These are phyloP conservation scores for Leptarthrus brevirostris DNA, from an alignment of 2,888 invertebrate genomes.

Conservation along the genomic window DNA sequence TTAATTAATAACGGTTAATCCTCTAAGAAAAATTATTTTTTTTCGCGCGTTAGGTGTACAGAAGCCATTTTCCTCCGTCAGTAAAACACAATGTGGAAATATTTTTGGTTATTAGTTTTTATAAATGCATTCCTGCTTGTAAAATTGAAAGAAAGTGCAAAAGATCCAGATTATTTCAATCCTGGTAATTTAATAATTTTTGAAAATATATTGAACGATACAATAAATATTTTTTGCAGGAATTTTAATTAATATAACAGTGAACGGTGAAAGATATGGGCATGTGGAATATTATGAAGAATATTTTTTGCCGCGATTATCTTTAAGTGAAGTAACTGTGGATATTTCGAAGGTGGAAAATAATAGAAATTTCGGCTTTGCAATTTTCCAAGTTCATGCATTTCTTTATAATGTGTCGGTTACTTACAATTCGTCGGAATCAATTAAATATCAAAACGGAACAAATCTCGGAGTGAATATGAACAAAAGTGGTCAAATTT, in stretches of 20 bases:
- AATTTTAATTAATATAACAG: not conserved
- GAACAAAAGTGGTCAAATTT: not conserved
- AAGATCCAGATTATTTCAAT: too few relatives aligned
- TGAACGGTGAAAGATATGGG: not conserved
- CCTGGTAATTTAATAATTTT: too few relatives aligned
- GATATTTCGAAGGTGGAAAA: not conserved
- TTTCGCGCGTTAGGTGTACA: too few relatives aligned
- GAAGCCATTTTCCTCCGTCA: too few relatives aligned
- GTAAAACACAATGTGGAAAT: too few relatives aligned
- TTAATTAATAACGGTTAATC: too few relatives aligned
- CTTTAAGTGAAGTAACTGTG: not conserved
- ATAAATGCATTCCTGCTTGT: too few relatives aligned
- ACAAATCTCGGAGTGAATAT: slow-evolving; percentile 23
- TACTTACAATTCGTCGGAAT: not conserved
- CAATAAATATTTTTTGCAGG: too few relatives aligned
- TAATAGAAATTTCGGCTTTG: slow-evolving; percentile 14
- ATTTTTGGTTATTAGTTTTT: too few relatives aligned
- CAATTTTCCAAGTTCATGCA: slow-evolving; percentile 42
- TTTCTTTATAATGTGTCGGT: slow-evolving; percentile 24
- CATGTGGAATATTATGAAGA: slow-evolving; percentile 17
- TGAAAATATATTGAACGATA: too few relatives aligned
- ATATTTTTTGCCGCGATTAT: not conserved
- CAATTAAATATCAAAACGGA: not conserved
- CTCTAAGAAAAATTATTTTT: too few relatives aligned
- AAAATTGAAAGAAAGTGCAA: too few relatives aligned